Base-by-base conservation (phyloP, 2,888 invertebrate genomes). In the Coelopa pilipes region DNA sequence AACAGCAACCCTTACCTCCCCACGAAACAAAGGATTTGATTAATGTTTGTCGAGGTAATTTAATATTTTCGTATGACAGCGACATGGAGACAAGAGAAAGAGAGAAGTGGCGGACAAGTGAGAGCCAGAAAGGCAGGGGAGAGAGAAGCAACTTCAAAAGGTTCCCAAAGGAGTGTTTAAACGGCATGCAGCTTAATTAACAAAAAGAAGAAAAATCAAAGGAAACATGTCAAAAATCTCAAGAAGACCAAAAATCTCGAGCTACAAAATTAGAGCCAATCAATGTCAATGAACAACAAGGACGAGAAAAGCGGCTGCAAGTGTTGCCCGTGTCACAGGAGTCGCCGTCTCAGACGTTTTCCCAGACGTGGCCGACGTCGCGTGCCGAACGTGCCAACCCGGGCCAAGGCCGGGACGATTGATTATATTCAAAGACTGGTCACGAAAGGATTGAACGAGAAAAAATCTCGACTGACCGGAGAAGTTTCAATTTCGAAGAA, bases 1-100 rank as follows among this genome's bases (percentile, higher is more conserved):
- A n/a, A n/a, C 34, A 34, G 7, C 34, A 34, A 34, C 34, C 34
- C 34, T 34, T 34, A 34, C 34, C 34, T 34, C 7, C 34, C 34
- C 34, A 34, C 34, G 34, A 34, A 63, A 63, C n/a, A 65, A 46
- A 46, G 17, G 17, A n/a, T 65, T 19, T 65, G n/a, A 65, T 47
- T 45, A 65, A 47, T 65, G 47, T 49, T 11, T 21, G 1, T 10
- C 0, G 50, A 49, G n/a, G 21, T 19, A 66, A 66, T 24, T 66
- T 21, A 50, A 66, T 50, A 17, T 66, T 21, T 34, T 50, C 11
- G 15, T 49, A 66, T 50, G 50, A 50, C 21, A n/a, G 17, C 15
- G 21, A 49, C 12, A 66, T 21, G 49, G 45, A 24, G 19, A 50
- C n/a, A 66, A 50, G 15, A 50, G 24, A 53, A 66, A 66, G 66